phyloP scores from a whole-genome alignment of 2,888 invertebrate genomes.

The Tachystola acroxantha region DNA sequence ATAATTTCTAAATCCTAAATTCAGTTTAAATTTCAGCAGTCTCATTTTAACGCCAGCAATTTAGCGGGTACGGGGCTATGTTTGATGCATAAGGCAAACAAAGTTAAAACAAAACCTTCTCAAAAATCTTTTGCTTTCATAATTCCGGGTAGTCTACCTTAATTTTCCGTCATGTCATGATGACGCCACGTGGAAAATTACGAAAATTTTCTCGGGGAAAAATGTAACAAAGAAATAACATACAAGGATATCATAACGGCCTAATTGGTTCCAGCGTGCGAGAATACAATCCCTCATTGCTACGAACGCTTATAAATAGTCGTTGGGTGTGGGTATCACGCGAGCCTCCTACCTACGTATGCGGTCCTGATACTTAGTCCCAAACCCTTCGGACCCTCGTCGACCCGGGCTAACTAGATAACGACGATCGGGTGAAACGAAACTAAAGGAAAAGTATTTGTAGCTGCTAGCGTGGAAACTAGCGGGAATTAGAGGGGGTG shows the following conservation, averaged over 20 bases:
- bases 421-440: conserved; percentile 68
- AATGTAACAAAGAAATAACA: conserved; percentile 13
- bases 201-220: conserved; percentile 12
- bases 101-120: no score
- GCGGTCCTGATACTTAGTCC: conserved; percentile 54
- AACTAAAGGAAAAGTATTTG: conserved; percentile 74
- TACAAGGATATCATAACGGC: conserved; percentile 49
- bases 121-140: no score
- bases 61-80: no score
- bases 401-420: conserved; percentile 74
- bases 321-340: conserved; percentile 45
- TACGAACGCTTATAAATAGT: conserved; percentile 56
- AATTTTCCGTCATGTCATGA: background rate
- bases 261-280: conserved; percentile 61
- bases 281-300: conserved; percentile 61
- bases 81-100: no score
- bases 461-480: conserved; percentile 61
- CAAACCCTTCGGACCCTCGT: conserved; percentile 72
- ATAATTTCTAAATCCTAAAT: conserved; percentile 5
- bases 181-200: background rate
- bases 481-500: conserved; percentile 45
- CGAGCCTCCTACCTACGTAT: conserved; percentile 48
- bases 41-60: no score
- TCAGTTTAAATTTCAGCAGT: background rate
- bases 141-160: no score